phyloP scores from a whole-genome alignment of 30 jellyfish, hydroid and myxozoan genomes.

The Aurelia sp. region DNA sequence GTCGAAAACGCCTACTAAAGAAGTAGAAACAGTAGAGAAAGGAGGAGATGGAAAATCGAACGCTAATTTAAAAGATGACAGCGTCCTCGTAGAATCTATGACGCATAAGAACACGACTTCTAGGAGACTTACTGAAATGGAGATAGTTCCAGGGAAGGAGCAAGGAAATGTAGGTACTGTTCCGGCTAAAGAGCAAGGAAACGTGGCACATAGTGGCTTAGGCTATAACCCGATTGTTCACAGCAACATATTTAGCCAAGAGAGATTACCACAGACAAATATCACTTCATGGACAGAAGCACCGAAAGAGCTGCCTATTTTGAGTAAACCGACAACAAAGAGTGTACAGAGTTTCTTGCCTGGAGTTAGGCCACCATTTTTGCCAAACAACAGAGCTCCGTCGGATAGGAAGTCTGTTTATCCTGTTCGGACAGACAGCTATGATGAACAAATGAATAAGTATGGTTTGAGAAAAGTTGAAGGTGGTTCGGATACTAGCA shows the following conservation, averaged over 20 bases:
- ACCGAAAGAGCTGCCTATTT: constrained; percentile 29
- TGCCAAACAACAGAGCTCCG: not conserved
- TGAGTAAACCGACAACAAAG: constrained; percentile 61
- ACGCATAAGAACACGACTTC: constrained; percentile 21
- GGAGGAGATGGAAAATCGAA: constrained; percentile 10
- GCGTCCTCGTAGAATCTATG: constrained; percentile 37
- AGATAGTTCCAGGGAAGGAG: not conserved
- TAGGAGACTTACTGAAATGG: not conserved
- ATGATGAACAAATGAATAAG: constrained; percentile 11
- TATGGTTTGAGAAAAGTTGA: not conserved
- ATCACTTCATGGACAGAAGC: constrained; percentile 35
- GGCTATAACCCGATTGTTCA: too few relatives aligned
- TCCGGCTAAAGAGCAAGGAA: too few relatives aligned
- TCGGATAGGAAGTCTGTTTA: constrained; percentile 1
- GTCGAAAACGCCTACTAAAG: not conserved
- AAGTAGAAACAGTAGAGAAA: not conserved
- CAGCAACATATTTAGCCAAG: not conserved
- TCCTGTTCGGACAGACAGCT: constrained; percentile 42
- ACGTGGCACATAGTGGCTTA: too few relatives aligned
- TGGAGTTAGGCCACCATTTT: constrained; percentile 35
- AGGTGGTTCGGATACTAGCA: not conserved
- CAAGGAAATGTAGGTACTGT: not conserved
- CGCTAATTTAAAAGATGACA: constrained; percentile 4
- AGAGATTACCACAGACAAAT: not conserved
- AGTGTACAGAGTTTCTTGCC: constrained; percentile 62